Base-by-base conservation (phyloP, 1,140 invertebrate genomes). In the Drosophila miranda region DNA sequence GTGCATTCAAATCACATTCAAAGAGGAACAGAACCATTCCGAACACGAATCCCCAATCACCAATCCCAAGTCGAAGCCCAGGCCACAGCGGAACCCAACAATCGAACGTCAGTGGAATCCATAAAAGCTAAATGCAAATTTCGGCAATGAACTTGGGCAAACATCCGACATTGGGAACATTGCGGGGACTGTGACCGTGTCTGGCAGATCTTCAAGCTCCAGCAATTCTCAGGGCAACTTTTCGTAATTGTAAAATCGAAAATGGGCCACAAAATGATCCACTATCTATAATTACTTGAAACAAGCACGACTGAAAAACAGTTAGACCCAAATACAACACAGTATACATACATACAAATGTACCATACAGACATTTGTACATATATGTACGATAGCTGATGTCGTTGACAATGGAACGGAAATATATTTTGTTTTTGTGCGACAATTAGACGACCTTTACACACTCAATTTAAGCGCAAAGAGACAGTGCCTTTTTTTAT, bases 61-160 rank as follows among this genome's bases (percentile, higher is more conserved):
- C 8, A 30, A 9, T 9, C 30, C 8, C 8, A 30, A 9, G 8
- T 7, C 30, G 9, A 30, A 30, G 28, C 28, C 7, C 28, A 28
- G 28, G 7, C 7, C 28, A 30, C 28, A 30, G 7, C 7, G 28
- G 28, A 26, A 26, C 23, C 23, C 28, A 8, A 30, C 26, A 43
- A 56, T 68, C 50, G 42, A 21, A 46, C 48, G 66, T 44, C 34
- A 13, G 13, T 26, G 8, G 66, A 68, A 68, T 69, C 43, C 50
- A 44, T 49, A 68, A 68, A 68, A 4, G 8, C 11, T 38, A 63
- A 68, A 68, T 56, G 50, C 64, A 48, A 68, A 68, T 68, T 63
- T 13, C 11, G 34, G 11, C 34, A 38, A 38, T 38, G 34, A 38
- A 38, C 34, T 13, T 38, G 34, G 34, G 3, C 34, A 13, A 11